These are phyloP conservation scores for Lampropteryx suffumata DNA, from an alignment of 2,888 invertebrate genomes.

Conservation along the genomic window DNA sequence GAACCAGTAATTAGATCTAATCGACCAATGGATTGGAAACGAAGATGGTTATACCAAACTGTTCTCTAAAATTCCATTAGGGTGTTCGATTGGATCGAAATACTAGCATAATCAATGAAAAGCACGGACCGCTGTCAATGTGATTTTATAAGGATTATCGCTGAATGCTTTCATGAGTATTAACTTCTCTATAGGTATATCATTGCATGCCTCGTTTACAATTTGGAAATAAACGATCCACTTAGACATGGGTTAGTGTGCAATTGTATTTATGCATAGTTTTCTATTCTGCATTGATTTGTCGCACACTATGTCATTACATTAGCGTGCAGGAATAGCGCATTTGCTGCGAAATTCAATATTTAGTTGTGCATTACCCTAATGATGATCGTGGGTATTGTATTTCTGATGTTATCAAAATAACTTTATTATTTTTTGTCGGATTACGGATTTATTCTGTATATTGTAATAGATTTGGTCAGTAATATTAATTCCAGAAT, in stretches of 20 bases:
- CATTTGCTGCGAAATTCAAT: neutral
- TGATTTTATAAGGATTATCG: slow-evolving; percentile 6
- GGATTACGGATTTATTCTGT: slow-evolving; percentile 11
- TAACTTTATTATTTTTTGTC: neutral
- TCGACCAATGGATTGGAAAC: too few species aligned
- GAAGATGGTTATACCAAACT: too few species aligned
- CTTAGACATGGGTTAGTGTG: too few species aligned
- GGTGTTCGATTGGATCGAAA: neutral
- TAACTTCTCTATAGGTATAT: neutral
- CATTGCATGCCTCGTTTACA: slow-evolving; percentile 12
- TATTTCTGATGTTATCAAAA: neutral
- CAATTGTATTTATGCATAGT: too few species aligned
- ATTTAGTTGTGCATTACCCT: too few species aligned
- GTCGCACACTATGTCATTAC: too few species aligned
- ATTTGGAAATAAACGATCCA: slow-evolving; percentile 9
- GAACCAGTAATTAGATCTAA: too few species aligned
- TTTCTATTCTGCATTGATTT: too few species aligned
- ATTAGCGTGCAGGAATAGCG: too few species aligned
- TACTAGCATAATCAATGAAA: neutral
- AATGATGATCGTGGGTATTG: too few species aligned
- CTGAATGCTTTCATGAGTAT: slow-evolving; percentile 1
- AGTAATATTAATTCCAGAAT: slow-evolving; percentile 12
- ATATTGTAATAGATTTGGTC: slow-evolving; percentile 11
- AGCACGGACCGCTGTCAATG: neutral
- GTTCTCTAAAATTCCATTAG: too few species aligned